Conservation (phyloP, 2,888 invertebrate genomes). For the Nomada ruficornis region DNA sequence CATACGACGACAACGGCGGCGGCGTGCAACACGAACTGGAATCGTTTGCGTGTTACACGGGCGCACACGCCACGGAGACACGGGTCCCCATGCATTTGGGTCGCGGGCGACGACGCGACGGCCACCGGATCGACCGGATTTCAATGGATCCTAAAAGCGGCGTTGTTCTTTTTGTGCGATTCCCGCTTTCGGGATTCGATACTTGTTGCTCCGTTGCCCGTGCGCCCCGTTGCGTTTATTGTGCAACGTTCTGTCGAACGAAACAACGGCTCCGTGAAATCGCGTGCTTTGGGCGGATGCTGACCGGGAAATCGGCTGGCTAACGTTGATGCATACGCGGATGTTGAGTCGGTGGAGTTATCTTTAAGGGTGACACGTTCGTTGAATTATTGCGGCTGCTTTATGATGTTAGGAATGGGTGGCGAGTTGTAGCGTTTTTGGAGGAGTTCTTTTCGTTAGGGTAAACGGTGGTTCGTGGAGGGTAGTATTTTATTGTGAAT, state of each 20-base stretch:
- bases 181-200: slow-evolving; percentile 38
- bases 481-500: no score
- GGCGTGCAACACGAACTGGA: slow-evolving; percentile 28
- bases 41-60: neutral
- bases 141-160: slow-evolving; percentile 10
- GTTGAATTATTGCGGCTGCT: no score
- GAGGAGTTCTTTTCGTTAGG: no score
- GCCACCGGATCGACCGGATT: slow-evolving; percentile 4
- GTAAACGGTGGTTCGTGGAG: no score
- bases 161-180: slow-evolving; percentile 12
- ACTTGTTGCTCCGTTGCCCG: slow-evolving; percentile 45
- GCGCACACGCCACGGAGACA: slow-evolving; percentile 3
- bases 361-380: no score
- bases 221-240: slow-evolving; percentile 33
- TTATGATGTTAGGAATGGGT: no score
- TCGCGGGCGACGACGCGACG: neutral
- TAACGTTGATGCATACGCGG: no score
- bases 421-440: no score
- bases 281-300: neutral
- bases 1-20: slow-evolving; percentile 54
- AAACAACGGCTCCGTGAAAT: slow-evolving; percentile 10
- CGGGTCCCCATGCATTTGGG: slow-evolving; percentile 9
- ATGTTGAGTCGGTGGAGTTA: no score
- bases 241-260: neutral
- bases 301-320: no score